Evolutionary conservation across 2,888 invertebrate species (phyloP), one percentile per base, ranked within the genome.

Genomic region (Agrilus mali): DNA sequence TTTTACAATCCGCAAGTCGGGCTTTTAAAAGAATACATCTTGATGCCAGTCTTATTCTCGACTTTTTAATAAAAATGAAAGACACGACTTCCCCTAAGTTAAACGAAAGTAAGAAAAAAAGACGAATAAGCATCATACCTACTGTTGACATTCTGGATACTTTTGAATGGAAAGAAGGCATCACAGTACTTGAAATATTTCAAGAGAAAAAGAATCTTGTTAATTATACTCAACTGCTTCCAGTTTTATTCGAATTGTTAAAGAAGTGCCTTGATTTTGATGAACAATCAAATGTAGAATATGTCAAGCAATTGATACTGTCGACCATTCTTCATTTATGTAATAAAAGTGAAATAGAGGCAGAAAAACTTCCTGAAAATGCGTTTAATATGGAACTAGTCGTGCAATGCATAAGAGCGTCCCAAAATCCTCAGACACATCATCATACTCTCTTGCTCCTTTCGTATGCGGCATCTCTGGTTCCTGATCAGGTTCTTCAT

Each of bases 361-460:
- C 73, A 0, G 72, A 74, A 42, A 65, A 69, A 8, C 58, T 77
- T 17, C 72, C 74, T 0, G 66, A 70, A 39, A 66, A 65, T 22
- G 57, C 63, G 42, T 67, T 75, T 44, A 79, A 85, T 50, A 80
- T 90, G 33, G 88, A 88, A 53, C 58, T 82, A 22, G 75, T 90
- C 3, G 89, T 96, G 1, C 85, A 89, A 54, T 93, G 92, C 56
- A 83, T 97, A 41, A 74, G 95, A 15, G 82, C 82, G 3, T 90
- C 94, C 0, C 83, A 85, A 58, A 94, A 94, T 66, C 94, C 94
- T 1, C 94, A 95, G 66, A 94, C 95, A 0, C 95, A 97, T 59
- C 87, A 95, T 56, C 90, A 94, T 56, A 92, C 95, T 0, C 69
- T 97, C 42, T 72, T 92, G 27, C 72, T 96, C 1, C 70, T 97